Base-by-base conservation (phyloP, 2,113 vertebrate genomes). In the Natator depressus region DNA sequence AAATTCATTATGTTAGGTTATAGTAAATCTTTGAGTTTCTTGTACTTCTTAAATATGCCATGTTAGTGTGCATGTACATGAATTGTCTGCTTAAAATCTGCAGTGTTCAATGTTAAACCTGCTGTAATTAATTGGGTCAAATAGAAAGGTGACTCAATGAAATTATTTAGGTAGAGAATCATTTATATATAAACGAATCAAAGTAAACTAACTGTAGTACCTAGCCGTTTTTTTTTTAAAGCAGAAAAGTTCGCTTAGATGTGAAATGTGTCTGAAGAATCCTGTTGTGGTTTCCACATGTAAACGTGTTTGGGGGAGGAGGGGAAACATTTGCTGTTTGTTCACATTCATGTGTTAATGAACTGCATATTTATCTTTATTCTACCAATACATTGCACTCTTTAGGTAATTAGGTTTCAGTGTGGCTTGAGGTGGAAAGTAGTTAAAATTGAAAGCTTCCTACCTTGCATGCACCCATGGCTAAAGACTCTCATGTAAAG, bases 321-420 rank as follows among this genome's bases (percentile, higher is more conserved):
- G 85, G 59, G 87, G 82, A 91, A 92, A 80, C 42, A 91, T 91
- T 92, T 97, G 72, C 85, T 94, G 27, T 91, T 94, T 82, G 86
- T 57, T 93, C 79, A 97, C 65, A 81, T 38, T 76, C 91, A 54
- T 69, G 46, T 96, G 65, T 89, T 96, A 89, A 90, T 42, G 54
- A 75, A 47, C 38, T 94, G 54, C 47, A 5, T 83, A n/a, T 87
- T 93, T 89, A 80, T 51, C 72, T 95, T 89, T 17, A 80, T 82
- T 89, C 57, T 89, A 54, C 35, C 62, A 27, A 27, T 62, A 13
- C 76, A 62, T 92, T 94, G 91, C 76, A 90, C 89, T 24, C 84
- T 94, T 92, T 94, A 25, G 87, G 27, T 82, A 93, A 29, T n/a
- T 93, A 27, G 5, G 14, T 93, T 93, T 91, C 42, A 42, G 88